These are phyloP conservation scores for Entomyzon cyanotis DNA, from an alignment of 2,113 vertebrate species.

Conservation along the genomic window DNA sequence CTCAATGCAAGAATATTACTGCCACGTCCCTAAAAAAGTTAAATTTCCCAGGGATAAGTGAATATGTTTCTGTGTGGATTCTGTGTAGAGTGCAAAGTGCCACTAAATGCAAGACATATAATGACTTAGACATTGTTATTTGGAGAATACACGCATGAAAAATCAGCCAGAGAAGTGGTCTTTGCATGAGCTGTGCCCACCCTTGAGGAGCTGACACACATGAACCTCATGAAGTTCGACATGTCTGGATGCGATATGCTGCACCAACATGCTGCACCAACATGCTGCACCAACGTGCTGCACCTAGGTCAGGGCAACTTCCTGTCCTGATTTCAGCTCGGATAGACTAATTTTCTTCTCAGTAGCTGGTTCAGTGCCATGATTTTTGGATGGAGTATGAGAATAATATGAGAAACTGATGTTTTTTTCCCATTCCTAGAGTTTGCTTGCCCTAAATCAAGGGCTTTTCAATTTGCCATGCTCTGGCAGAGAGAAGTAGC, in stretches of 20 bases:
- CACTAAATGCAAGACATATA: not conserved
- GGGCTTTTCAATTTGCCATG: not conserved
- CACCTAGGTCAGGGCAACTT: accelerated
- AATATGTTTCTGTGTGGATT: not conserved
- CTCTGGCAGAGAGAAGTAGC: not conserved
- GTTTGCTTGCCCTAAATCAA: not conserved
- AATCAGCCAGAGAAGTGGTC: not conserved
- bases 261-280: accelerated
- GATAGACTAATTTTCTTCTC: not conserved
- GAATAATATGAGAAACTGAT: not conserved
- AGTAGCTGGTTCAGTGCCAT: not conserved
- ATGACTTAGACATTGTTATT: not conserved
- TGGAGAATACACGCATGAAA: not conserved
- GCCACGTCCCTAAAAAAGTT: accelerated
- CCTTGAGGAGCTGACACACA: not conserved
- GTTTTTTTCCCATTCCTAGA: not conserved
- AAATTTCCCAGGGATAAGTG: not conserved
- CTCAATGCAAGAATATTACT: not conserved
- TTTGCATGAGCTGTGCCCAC: not conserved
- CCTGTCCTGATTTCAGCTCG: not conserved
- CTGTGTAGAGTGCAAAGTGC: not conserved
- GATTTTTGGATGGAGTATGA: not conserved
- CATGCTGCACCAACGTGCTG: accelerated
- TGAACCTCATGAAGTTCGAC: not conserved
- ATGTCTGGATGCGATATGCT: accelerated